phyloP scores from a whole-genome alignment of 2,113 vertebrate species.

The Psephotus haematonotus region DNA sequence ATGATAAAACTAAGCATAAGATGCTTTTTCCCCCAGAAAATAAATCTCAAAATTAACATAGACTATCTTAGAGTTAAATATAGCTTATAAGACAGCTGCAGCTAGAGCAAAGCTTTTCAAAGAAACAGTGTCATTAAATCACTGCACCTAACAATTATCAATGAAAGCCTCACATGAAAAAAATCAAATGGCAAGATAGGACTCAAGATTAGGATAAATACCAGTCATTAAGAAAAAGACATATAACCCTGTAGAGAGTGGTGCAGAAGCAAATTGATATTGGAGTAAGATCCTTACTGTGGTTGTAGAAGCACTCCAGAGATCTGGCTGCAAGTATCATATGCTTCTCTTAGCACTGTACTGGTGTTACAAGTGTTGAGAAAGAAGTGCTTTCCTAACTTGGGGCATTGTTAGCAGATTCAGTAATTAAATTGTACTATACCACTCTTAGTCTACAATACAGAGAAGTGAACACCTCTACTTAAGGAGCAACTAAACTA shows the following conservation, averaged over 20 bases:
- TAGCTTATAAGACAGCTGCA: not conserved
- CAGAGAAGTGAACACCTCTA: accelerated
- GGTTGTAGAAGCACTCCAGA: not conserved
- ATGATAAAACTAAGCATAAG: not conserved
- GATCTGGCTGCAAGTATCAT: not conserved
- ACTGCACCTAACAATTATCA: not conserved
- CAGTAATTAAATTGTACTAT: not conserved
- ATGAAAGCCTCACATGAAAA: not conserved
- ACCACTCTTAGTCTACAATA: not conserved
- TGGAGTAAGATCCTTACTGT: not conserved
- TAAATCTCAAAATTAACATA: not conserved
- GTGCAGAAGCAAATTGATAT: not conserved
- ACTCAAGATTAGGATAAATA: not conserved
- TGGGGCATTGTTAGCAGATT: not conserved
- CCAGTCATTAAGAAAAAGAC: not conserved
- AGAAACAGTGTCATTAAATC: not conserved
- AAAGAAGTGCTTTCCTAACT: not conserved
- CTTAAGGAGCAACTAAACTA: not conserved
- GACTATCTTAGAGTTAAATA: not conserved
- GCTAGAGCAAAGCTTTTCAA: not conserved
- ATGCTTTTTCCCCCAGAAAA: not conserved
- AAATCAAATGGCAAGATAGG: not conserved
- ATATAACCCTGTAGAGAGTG: not conserved
- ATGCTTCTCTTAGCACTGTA: not conserved
- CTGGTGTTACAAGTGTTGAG: not conserved